Conservation (phyloP, 2,888 invertebrate species). For the Prosapia bicincta region DNA sequence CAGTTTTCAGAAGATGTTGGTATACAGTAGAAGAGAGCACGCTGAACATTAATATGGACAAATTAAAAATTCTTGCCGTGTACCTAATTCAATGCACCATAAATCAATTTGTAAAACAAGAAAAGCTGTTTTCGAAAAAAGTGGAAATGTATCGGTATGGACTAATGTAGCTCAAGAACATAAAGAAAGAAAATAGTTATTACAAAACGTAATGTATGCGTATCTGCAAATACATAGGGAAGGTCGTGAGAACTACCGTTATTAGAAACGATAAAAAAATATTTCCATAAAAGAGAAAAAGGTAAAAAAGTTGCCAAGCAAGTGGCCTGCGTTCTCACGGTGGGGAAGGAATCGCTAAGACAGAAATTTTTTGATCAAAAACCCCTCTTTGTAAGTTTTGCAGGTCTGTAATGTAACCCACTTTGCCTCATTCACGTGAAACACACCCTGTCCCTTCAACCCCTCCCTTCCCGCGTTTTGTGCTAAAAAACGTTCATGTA, state of each 20-base stretch:
- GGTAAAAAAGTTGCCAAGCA: neutral
- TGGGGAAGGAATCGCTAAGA: neutral
- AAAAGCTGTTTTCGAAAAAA: no score
- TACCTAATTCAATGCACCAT: no score
- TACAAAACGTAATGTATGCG: no score
- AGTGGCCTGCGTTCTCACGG: neutral
- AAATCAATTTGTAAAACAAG: no score
- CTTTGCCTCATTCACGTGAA: slow-evolving; percentile 29
- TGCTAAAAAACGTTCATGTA: slow-evolving; percentile 24
- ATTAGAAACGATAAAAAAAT: neutral
- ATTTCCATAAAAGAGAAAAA: neutral
- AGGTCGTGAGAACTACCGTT: neutral
- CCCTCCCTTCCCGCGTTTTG: slow-evolving; percentile 11
- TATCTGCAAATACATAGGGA: no score
- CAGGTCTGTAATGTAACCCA: slow-evolving; percentile 29
- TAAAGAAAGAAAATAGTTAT: no score
- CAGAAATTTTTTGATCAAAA: slow-evolving; percentile 31
- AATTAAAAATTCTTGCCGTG: no score
- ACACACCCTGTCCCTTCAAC: slow-evolving; percentile 16
- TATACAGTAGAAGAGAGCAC: no score
- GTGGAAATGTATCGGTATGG: no score
- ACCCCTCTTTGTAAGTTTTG: slow-evolving; percentile 17
- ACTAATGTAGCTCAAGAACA: no score
- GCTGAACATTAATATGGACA: no score
- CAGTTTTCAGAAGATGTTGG: no score